Conservation (phyloP, 1,140 invertebrate species). For the Psix sp. region DNA sequence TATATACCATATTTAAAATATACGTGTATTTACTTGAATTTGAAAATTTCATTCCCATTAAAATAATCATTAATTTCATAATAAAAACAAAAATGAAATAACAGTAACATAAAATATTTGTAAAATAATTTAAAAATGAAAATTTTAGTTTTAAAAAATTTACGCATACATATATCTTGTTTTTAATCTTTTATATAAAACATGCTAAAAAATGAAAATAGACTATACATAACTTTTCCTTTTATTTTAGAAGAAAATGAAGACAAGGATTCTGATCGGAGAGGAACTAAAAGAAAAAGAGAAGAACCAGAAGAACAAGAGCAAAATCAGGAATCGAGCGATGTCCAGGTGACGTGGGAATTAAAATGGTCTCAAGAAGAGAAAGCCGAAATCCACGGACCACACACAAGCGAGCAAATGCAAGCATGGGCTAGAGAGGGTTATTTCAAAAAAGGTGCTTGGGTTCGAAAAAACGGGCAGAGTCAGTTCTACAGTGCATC, state of each 20-base stretch:
- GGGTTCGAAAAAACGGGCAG: slow-evolving; percentile 88
- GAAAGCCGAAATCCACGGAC: slow-evolving; percentile 87
- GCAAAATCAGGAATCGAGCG: slow-evolving; percentile 31
- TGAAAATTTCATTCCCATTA: too few species aligned
- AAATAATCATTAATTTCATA: too few species aligned
- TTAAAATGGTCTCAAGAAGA: slow-evolving; percentile 92
- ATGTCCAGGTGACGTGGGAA: slow-evolving; percentile 87
- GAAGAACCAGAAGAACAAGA: slow-evolving; percentile 59
- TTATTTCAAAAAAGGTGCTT: slow-evolving; percentile 90
- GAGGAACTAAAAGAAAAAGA: slow-evolving; percentile 31
- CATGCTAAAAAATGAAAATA: background rate
- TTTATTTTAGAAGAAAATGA: slow-evolving; percentile 12
- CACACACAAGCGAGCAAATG: slow-evolving; percentile 91
- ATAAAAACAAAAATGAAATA: too few species aligned
- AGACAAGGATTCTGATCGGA: slow-evolving; percentile 13
- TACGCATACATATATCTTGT: too few species aligned
- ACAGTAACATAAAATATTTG: too few species aligned
- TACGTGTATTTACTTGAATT: too few species aligned
- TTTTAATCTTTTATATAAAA: too few species aligned
- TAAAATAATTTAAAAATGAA: too few species aligned
- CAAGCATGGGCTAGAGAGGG: slow-evolving; percentile 89
- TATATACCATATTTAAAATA: too few species aligned
- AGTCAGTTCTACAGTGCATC: slow-evolving; percentile 90
- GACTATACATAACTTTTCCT: background rate
- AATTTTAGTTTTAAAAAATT: too few species aligned